These are phyloP conservation scores for Embidobia sp. DNA, from an alignment of 2,888 invertebrate species.

Conservation along the genomic window DNA sequence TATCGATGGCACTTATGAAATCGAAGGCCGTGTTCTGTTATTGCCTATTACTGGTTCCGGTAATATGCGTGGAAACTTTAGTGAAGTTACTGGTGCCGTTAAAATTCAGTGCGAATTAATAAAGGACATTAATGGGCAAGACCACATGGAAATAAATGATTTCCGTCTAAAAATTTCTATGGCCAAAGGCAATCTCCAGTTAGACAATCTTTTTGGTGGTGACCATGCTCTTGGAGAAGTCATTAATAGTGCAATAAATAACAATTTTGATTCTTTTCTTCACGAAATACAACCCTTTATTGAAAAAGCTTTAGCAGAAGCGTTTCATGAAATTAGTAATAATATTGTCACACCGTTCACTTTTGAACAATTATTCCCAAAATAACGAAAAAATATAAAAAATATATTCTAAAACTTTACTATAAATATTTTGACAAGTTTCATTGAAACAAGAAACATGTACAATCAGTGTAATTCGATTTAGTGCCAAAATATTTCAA, in stretches of 20 bases:
- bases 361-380: slow-evolving; percentile 83
- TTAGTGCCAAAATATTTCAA: too few species aligned
- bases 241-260: slow-evolving; percentile 84
- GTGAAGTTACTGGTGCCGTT: slow-evolving; percentile 83
- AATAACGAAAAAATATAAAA: slow-evolving; percentile 43
- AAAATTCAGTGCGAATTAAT: slow-evolving; percentile 79
- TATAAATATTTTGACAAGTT: too few species aligned
- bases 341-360: slow-evolving; percentile 83
- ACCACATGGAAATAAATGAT: slow-evolving; percentile 83
- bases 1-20: slow-evolving; percentile 84
- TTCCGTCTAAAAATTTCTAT: slow-evolving; percentile 82
- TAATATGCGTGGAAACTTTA: slow-evolving; percentile 84
- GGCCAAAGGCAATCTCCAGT: slow-evolving; percentile 83
- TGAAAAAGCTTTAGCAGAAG: slow-evolving; percentile 83
- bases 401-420: too few species aligned
- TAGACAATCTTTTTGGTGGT: slow-evolving; percentile 85
- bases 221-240: slow-evolving; percentile 84
- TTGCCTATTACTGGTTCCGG: slow-evolving; percentile 85
- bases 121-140: slow-evolving; percentile 80
- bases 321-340: slow-evolving; percentile 83
- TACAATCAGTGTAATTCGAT: too few species aligned
- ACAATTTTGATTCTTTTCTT: slow-evolving; percentile 84
- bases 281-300: slow-evolving; percentile 83
- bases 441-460: too few species aligned
- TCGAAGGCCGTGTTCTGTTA: slow-evolving; percentile 84